phyloP scores from a whole-genome alignment of 1,140 invertebrate genomes.

The Conus betulinus region DNA sequence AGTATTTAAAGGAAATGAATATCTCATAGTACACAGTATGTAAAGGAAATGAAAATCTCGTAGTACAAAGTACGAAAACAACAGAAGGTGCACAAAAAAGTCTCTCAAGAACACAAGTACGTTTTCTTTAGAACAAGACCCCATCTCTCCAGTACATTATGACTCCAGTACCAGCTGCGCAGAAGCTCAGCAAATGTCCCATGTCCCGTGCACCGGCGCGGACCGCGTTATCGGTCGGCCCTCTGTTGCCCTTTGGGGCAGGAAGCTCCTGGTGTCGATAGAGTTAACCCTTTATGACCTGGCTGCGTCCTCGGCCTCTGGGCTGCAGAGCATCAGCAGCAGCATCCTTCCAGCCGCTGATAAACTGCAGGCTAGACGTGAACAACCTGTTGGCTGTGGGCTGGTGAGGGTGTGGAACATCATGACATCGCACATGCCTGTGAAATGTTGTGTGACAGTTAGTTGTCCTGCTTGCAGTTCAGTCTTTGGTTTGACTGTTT shows the following conservation, averaged over 20 bases:
- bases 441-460: too few species aligned
- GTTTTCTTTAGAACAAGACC: not conserved
- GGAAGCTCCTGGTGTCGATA: not conserved
- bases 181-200: not conserved
- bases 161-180: not conserved
- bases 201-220: not conserved
- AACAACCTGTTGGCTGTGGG: not conserved
- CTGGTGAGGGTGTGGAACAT: too few species aligned
- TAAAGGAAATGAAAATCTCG: too few species aligned
- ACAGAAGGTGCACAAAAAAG: too few species aligned
- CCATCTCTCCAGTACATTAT: not conserved
- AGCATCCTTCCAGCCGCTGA: not conserved
- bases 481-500: too few species aligned
- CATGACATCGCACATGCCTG: too few species aligned
- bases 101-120: too few species aligned
- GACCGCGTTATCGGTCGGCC: not conserved
- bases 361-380: not conserved
- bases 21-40: too few species aligned
- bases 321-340: not conserved
- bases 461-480: too few species aligned
- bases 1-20: too few species aligned
- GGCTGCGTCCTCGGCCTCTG: not conserved
- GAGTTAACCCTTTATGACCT: not conserved
- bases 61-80: too few species aligned
- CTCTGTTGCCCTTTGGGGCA: not conserved